These are phyloP conservation scores for Camponotus pennsylvanicus DNA, from an alignment of 1,140 invertebrate genomes.

Conservation along the genomic window DNA sequence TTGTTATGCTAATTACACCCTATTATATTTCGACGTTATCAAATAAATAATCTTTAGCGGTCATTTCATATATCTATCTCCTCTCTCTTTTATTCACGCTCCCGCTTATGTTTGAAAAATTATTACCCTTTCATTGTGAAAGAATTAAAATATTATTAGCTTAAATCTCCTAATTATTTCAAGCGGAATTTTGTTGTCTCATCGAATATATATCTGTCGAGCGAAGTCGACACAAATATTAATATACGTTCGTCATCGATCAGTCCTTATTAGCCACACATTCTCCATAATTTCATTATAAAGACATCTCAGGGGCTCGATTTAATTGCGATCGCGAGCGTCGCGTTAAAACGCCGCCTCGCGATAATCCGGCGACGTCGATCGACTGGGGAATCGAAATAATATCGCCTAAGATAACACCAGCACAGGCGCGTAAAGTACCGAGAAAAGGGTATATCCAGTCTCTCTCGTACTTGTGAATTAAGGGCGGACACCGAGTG, in stretches of 20 bases:
- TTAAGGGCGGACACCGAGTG: conserved; percentile 52
- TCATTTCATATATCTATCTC: background rate
- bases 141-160: background rate
- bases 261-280: background rate
- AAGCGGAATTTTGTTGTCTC: background rate
- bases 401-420: conserved; percentile 72
- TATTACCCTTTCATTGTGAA: background rate
- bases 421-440: conserved; percentile 66
- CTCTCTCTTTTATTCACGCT: background rate
- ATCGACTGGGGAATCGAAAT: conserved; percentile 69
- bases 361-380: conserved; percentile 35
- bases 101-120: background rate
- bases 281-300: conserved; percentile 41
- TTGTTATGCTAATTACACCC: conserved; percentile 4
- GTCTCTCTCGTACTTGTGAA: conserved; percentile 53
- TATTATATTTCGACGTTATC: background rate
- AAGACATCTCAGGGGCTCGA: conserved; percentile 41
- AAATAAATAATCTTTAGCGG: conserved; percentile 8
- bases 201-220: background rate
- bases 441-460: conserved; percentile 58
- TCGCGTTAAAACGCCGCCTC: conserved; percentile 10
- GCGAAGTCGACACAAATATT: background rate
- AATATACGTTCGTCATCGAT: background rate
- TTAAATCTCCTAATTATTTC: background rate
- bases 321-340: conserved; percentile 49